Conservation (phyloP, 2,888 invertebrate species). For the Apantesis nais region DNA sequence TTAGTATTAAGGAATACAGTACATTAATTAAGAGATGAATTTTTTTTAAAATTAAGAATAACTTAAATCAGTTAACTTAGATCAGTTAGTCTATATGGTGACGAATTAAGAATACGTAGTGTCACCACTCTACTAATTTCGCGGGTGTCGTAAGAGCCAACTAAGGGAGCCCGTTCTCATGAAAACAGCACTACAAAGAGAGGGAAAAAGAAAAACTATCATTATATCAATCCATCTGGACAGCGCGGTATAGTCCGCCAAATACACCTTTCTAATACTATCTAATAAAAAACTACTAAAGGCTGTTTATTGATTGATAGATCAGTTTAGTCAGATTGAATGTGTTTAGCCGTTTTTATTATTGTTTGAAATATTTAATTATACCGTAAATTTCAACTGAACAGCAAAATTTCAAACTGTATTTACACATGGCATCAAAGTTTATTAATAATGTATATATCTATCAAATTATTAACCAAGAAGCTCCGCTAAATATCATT, state of each 20-base stretch:
- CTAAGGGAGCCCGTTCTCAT: too few species aligned
- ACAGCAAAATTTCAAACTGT: background rate
- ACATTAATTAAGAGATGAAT: background rate
- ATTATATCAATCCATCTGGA: too few species aligned
- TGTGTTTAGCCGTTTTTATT: background rate
- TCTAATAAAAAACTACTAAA: too few species aligned
- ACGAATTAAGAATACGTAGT: too few species aligned
- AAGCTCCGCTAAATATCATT: constrained; percentile 33
- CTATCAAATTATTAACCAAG: constrained; percentile 10
- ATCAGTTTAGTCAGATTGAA: background rate
- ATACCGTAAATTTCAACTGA: background rate
- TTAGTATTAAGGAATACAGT: background rate
- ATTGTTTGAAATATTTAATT: background rate
- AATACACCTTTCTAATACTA: too few species aligned
- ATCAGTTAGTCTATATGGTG: too few species aligned
- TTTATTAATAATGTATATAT: constrained; percentile 11
- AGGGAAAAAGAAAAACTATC: too few species aligned
- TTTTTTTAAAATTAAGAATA: background rate
- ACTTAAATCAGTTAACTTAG: background rate
- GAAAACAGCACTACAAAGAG: too few species aligned
- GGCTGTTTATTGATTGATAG: too few species aligned
- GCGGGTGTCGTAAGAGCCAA: too few species aligned
- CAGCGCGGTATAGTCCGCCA: too few species aligned
- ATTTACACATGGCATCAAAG: constrained; percentile 3
- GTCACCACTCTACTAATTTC: too few species aligned